A percentile compares a stretch with the other conserved stretches of the same genome.
Conservation (phyloP, 1,140 invertebrate species). For the Luehdorfia chinensis region DNA sequence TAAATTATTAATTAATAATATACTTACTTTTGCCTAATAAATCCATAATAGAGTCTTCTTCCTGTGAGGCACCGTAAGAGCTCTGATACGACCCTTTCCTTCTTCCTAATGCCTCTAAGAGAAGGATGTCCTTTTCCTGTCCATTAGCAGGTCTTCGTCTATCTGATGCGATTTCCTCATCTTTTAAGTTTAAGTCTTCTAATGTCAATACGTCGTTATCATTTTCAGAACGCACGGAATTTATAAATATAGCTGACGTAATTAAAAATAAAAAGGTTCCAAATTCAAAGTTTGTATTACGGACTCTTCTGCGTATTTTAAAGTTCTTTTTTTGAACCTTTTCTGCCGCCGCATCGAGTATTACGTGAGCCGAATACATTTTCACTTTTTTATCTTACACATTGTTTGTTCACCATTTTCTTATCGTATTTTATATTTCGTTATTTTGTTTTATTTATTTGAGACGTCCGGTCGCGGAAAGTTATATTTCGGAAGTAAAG, state of each 20-base stretch:
- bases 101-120: constrained; percentile 83
- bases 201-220: constrained; percentile 68
- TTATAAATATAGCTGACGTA: constrained; percentile 24
- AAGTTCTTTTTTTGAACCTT: constrained; percentile 52
- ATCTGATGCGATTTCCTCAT: constrained; percentile 41
- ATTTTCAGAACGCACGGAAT: constrained; percentile 39
- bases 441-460: constrained; percentile 33
- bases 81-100: constrained; percentile 78
- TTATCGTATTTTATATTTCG: constrained; percentile 28
- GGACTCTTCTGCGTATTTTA: constrained; percentile 63
- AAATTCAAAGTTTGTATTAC: constrained; percentile 19
- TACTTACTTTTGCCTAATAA: constrained; percentile 89
- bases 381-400: constrained; percentile 33
- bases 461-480: constrained; percentile 51
- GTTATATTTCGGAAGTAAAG: constrained; percentile 63
- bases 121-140: constrained; percentile 84
- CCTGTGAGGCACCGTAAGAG: constrained; percentile 55
- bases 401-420: constrained; percentile 29
- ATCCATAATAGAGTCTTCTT: constrained; percentile 86
- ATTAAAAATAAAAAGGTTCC: constrained; percentile 41
- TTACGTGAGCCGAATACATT: constrained; percentile 36
- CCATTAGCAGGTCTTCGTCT: constrained; percentile 79
- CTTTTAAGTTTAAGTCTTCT: constrained; percentile 55
- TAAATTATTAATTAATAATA: constrained; percentile 13
- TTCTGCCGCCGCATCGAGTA: constrained; percentile 29